Evolutionary conservation across 1,140 invertebrate species (phyloP).

Genomic region (Campoletis sonorensis): DNA sequence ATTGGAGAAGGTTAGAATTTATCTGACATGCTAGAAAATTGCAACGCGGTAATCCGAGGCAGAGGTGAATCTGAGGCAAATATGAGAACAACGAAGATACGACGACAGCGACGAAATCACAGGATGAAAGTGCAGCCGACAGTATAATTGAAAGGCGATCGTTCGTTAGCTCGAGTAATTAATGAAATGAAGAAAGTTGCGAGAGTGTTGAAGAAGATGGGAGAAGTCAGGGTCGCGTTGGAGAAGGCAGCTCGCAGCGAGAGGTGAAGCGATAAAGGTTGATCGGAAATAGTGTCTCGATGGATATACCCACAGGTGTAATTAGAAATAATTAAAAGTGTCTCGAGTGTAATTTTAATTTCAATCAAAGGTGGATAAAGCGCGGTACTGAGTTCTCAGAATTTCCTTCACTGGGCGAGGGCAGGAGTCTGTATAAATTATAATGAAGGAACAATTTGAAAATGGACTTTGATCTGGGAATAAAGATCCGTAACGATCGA

Average conservation of each 20-base stretch:
- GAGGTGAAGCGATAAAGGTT: neutral
- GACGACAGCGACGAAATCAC: neutral
- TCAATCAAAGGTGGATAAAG: neutral
- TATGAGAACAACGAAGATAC: neutral
- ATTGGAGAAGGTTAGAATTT: neutral
- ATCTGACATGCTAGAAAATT: neutral
- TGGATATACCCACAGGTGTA: constrained; percentile 17
- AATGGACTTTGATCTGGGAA: neutral
- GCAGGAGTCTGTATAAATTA: neutral
- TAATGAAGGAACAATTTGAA: neutral
- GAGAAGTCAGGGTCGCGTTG: neutral
- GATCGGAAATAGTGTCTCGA: constrained; percentile 14
- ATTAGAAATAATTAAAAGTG: constrained; percentile 14
- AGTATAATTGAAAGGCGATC: constrained; percentile 14
- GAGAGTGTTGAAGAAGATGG: neutral
- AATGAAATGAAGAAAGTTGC: constrained; percentile 18
- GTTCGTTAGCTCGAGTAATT: constrained; percentile 3
- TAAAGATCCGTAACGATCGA: too few relatives aligned
- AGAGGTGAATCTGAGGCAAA: neutral
- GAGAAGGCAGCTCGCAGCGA: neutral
- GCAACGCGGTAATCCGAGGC: neutral
- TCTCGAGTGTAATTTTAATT: constrained; percentile 7
- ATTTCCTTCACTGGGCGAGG: neutral
- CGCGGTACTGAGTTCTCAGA: neutral
- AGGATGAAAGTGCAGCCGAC: neutral